Evolutionary conservation across 2,113 vertebrate genomes (phyloP).

Genomic region (Tonatia bakeri): DNA sequence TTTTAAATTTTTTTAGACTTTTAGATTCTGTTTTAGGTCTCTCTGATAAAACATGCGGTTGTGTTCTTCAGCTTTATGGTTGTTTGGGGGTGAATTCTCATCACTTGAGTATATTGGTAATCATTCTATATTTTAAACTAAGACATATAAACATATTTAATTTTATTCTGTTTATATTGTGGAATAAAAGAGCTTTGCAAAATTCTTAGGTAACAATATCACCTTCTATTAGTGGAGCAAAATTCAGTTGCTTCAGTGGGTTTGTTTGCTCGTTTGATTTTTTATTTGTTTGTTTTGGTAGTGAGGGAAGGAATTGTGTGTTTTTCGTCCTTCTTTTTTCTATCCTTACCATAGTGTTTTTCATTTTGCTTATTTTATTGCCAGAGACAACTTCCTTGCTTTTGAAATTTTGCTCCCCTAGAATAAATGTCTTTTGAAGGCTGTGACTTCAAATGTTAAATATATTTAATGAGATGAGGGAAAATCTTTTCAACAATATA

Average conservation of each 20-base stretch:
- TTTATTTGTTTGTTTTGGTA: background rate
- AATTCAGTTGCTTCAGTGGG: background rate
- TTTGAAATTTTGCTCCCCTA: background rate
- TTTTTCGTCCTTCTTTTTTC: background rate
- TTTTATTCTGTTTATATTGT: background rate
- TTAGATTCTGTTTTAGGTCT: background rate
- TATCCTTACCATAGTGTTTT: background rate
- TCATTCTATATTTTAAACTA: background rate
- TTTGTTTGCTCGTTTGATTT: background rate
- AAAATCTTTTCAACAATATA: background rate
- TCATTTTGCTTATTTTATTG: background rate
- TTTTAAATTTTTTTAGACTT: background rate
- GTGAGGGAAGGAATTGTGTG: background rate
- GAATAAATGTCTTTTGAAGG: background rate
- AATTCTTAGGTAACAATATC: background rate
- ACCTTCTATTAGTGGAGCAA: background rate
- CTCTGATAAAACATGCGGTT: background rate
- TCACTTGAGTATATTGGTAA: background rate
- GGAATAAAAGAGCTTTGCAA: background rate
- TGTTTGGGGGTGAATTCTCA: background rate
- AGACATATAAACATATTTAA: background rate
- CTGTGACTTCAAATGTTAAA: background rate
- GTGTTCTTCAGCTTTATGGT: background rate
- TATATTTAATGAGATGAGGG: background rate
- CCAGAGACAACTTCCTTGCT: background rate